Percentiles rank a stretch among this genome's conserved stretches.
Conservation (phyloP, 2,113 vertebrate genomes). For the Myrmecophaga tridactyla region DNA sequence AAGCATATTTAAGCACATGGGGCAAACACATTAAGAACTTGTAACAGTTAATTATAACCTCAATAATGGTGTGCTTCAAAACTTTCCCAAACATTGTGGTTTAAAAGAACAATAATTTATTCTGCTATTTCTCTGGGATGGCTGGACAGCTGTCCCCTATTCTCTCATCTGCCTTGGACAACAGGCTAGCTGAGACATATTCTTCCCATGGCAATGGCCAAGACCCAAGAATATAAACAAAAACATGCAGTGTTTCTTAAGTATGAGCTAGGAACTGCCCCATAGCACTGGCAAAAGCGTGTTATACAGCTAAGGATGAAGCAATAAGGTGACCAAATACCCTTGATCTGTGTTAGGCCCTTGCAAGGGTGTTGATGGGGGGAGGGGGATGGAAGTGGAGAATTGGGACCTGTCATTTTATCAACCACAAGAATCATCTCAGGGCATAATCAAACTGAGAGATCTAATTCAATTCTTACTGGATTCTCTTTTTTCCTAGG, state of each 20-base stretch:
- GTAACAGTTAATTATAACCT: neutral
- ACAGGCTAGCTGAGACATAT: neutral
- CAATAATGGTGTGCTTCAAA: neutral
- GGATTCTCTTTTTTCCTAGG: slow-evolving; percentile 30
- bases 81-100: neutral
- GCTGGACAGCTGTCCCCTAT: neutral
- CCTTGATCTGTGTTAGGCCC: no score
- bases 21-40: neutral
- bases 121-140: neutral
- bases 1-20: neutral
- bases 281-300: neutral
- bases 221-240: neutral
- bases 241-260: neutral
- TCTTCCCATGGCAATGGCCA: neutral
- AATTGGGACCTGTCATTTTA: neutral
- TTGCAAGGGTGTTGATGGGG: neutral
- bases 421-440: neutral
- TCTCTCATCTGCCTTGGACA: neutral
- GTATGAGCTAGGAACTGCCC: neutral
- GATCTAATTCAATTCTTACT: neutral
- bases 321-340: neutral
- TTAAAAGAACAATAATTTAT: neutral
- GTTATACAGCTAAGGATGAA: neutral
- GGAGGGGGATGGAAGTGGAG: neutral
- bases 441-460: neutral